phyloP scores from a whole-genome alignment of 2,797 vertebrate species.

The Ambastaia sidthimunki region DNA sequence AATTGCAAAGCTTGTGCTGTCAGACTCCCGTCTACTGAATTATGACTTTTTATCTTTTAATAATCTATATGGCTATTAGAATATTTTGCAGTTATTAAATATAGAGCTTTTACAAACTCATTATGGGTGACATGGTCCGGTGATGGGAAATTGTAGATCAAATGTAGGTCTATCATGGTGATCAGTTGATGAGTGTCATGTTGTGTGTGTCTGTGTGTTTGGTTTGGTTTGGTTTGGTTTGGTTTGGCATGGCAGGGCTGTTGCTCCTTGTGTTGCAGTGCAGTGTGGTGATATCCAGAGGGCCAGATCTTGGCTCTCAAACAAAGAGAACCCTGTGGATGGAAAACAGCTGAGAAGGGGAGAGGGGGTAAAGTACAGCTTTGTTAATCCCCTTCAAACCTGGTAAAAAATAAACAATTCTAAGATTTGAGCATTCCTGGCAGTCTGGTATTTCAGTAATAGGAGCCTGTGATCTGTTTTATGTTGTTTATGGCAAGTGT shows the following conservation, averaged over 20 bases:
- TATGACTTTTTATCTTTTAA: neutral
- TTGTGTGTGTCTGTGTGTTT: conserved; percentile 46
- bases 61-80: neutral
- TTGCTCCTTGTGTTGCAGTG: conserved; percentile 60
- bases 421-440: conserved; percentile 66
- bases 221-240: too few relatives aligned
- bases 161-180: conserved; percentile 4
- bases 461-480: conserved; percentile 55
- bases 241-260: conserved; percentile 53
- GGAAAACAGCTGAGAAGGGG: conserved; percentile 63
- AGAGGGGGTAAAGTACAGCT: conserved; percentile 58
- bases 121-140: neutral
- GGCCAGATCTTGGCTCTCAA: conserved; percentile 66
- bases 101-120: neutral
- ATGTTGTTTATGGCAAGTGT: neutral
- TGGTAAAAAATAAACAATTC: conserved; percentile 62
- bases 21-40: neutral
- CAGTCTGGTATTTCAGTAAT: conserved; percentile 53
- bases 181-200: conserved; percentile 35
- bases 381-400: conserved; percentile 69
- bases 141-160: conserved; percentile 3
- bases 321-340: conserved; percentile 74
- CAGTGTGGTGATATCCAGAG: conserved; percentile 62
- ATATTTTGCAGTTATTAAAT: neutral
- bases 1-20: neutral